phyloP scores from a whole-genome alignment of 2,888 invertebrate genomes.

The Sinodicranocentrus sp. region DNA sequence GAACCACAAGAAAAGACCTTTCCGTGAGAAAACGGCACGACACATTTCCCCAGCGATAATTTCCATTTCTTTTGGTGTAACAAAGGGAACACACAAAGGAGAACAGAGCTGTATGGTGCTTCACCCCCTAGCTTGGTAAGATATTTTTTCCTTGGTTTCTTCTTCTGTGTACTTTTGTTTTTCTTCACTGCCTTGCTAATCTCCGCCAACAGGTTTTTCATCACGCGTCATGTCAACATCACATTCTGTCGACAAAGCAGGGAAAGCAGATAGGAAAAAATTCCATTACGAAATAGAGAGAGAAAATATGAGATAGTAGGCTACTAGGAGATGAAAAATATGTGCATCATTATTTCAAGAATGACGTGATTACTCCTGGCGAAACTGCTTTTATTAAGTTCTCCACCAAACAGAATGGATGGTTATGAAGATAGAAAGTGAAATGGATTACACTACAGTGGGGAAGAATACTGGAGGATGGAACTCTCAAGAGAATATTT shows the following conservation, averaged over 20 bases:
- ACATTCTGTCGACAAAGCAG: no score
- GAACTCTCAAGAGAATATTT: no score
- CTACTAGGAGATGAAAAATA: not conserved
- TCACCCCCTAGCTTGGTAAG: no score
- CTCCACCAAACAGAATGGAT: not conserved
- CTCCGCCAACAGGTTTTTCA: not conserved
- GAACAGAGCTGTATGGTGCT: no score
- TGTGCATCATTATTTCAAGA: slow-evolving; percentile 8
- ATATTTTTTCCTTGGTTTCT: not conserved
- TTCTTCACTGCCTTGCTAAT: not conserved
- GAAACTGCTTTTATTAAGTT: slow-evolving; percentile 5
- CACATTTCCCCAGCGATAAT: no score
- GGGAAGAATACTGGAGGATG: no score
- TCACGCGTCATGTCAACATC: no score
- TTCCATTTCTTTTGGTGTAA: not conserved
- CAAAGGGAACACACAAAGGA: not conserved
- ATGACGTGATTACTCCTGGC: slow-evolving; percentile 6
- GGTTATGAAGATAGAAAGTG: not conserved
- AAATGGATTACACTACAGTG: no score
- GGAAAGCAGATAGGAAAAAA: not conserved
- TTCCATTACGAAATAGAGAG: not conserved
- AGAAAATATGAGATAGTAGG: not conserved
- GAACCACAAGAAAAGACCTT: no score
- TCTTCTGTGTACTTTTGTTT: not conserved
- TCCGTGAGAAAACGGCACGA: no score